These are phyloP conservation scores for Pangasius larnaudii DNA, from an alignment of 2,797 vertebrate genomes.

Conservation along the genomic window DNA sequence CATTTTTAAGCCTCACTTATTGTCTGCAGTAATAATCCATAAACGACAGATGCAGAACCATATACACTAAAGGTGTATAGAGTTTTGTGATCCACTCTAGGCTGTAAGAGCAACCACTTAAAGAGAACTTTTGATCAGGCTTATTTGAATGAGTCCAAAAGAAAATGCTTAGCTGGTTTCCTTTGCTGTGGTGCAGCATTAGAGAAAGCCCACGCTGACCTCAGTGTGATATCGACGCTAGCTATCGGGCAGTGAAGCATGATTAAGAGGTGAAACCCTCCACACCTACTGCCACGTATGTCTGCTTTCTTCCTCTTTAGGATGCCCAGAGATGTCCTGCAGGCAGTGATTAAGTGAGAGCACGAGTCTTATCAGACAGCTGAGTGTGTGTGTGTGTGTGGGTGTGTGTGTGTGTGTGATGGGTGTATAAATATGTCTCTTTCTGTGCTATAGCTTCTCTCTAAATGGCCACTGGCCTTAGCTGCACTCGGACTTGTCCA, in stretches of 20 bases:
- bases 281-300: conserved; percentile 46
- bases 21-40: background rate
- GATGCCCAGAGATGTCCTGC: conserved; percentile 44
- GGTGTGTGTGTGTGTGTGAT: conserved; percentile 1
- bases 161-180: background rate
- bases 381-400: background rate
- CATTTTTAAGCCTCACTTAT: no score
- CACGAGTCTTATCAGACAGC: conserved; percentile 45
- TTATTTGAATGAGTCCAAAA: background rate
- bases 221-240: background rate
- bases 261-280: conserved; percentile 38
- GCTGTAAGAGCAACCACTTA: background rate
- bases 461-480: background rate
- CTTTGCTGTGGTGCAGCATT: background rate
- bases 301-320: conserved; percentile 31
- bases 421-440: background rate
- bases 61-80: background rate
- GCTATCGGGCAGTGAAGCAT: background rate
- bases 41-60: background rate
- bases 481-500: background rate
- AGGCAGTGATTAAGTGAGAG: conserved; percentile 47
- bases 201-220: background rate
- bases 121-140: background rate
- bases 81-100: no score
- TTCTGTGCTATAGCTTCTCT: background rate